Evolutionary conservation across 1,140 invertebrate species (phyloP), one percentile per base, ranked within the genome.

Genomic region (Glossosoma conforme): DNA sequence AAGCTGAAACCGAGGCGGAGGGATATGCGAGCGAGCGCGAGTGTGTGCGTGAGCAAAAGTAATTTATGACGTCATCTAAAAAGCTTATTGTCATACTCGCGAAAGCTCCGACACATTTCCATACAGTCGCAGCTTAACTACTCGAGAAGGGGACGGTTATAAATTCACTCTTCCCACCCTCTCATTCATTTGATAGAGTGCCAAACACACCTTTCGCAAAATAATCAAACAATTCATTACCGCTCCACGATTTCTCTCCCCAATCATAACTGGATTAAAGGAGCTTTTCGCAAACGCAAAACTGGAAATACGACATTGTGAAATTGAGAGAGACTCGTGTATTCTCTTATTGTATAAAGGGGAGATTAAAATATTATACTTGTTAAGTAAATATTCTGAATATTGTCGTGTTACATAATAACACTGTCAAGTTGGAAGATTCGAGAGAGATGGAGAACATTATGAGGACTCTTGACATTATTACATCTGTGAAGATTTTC

Each of bases 311-410:
- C 10, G 40, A 15, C 41, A 14, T 45, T 40, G 24, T 14, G 21
- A 28, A 19, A 37, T 20, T 46, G 24, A 40, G 20, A 14, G n/a
- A 64, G 62, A 68, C 71, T 70, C 68, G 67, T 70, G 68, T 70
- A n/a, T n/a, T n/a, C n/a, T n/a, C n/a, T n/a, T n/a, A 70, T 72
- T 70, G 71, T 72, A 70, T 69, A 67, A 68, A 73, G 69, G 70
- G 72, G 70, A 74, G 72, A 75, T 75, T 75, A 75, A 74, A 75
- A 75, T 75, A 75, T 75, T 75, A 75, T 74, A 68, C 70, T 70
- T 72, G 72, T 75, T 75, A 74, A 73, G 72, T 75, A 75, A 75
- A 75, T 75, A 75, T 75, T 74, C 70, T 72, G 71, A 75, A 75
- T 74, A 75, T 75, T 75, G 71, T 71, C 70, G 68, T 70, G 55